These are phyloP conservation scores for Microcebus tavaratra DNA, from an alignment of 2,113 vertebrate species.

Conservation along the genomic window DNA sequence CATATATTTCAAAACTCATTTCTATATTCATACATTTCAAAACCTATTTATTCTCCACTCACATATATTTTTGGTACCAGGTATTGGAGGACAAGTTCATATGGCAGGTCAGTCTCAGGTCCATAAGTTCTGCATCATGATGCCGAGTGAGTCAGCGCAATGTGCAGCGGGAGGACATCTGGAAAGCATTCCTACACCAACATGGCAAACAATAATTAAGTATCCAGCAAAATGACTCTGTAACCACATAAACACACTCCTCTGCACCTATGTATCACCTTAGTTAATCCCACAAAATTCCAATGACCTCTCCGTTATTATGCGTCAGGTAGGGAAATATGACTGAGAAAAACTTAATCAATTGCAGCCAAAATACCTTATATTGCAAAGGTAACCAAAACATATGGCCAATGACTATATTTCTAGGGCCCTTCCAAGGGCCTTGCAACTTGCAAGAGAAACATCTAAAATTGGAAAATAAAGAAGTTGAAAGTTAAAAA, in stretches of 20 bases:
- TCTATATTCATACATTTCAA: neutral
- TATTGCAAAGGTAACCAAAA: neutral
- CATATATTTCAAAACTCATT: neutral
- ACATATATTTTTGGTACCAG: neutral
- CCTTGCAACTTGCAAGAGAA: neutral
- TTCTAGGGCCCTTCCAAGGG: neutral
- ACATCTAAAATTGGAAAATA: neutral
- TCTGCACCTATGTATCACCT: neutral
- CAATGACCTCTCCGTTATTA: neutral
- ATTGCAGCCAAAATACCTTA: neutral
- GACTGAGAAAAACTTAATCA: neutral
- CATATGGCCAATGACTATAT: neutral
- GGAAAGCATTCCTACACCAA: neutral
- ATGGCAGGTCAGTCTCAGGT: neutral
- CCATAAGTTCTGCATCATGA: neutral
- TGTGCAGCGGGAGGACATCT: neutral
- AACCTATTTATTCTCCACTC: neutral
- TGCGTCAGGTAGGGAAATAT: neutral
- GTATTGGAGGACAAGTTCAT: neutral
- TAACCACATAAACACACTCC: neutral
- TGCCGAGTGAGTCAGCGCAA: neutral
- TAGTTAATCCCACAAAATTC: neutral
- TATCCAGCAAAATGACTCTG: neutral
- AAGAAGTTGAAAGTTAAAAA: neutral
- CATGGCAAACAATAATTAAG: neutral